phyloP scores from a whole-genome alignment of 1,140 invertebrate species.

The Anagrus nilaparvatae region DNA sequence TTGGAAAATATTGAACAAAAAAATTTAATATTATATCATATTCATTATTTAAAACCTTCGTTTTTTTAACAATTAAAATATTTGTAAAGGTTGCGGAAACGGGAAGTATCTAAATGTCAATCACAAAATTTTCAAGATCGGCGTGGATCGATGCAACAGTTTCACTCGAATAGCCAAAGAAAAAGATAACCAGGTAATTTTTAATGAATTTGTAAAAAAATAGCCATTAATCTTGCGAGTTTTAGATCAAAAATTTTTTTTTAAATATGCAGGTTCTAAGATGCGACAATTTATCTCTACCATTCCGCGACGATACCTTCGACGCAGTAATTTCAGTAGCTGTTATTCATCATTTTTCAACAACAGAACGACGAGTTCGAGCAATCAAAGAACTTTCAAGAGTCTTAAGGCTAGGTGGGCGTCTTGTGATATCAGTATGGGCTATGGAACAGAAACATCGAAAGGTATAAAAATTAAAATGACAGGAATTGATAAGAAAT shows the following conservation, averaged over 20 bases:
- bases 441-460: constrained; percentile 89
- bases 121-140: constrained; percentile 73
- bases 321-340: constrained; percentile 91
- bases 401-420: constrained; percentile 79
- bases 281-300: constrained; percentile 81
- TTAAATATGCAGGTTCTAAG: constrained; percentile 56
- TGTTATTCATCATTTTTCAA: constrained; percentile 91
- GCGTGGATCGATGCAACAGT: constrained; percentile 74
- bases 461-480: no score
- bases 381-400: constrained; percentile 81
- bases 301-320: constrained; percentile 85
- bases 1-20: neutral
- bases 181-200: constrained; percentile 74
- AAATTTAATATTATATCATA: neutral
- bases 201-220: neutral
- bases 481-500: no score
- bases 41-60: no score
- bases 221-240: neutral
- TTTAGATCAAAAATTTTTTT: neutral
- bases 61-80: constrained; percentile 9
- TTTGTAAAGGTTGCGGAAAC: constrained; percentile 73
- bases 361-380: constrained; percentile 75
- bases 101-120: constrained; percentile 87
- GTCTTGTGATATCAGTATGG: constrained; percentile 92
- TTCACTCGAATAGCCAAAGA: constrained; percentile 67